Conservation (phyloP, 1,140 invertebrate genomes). For the Arion vulgaris region DNA sequence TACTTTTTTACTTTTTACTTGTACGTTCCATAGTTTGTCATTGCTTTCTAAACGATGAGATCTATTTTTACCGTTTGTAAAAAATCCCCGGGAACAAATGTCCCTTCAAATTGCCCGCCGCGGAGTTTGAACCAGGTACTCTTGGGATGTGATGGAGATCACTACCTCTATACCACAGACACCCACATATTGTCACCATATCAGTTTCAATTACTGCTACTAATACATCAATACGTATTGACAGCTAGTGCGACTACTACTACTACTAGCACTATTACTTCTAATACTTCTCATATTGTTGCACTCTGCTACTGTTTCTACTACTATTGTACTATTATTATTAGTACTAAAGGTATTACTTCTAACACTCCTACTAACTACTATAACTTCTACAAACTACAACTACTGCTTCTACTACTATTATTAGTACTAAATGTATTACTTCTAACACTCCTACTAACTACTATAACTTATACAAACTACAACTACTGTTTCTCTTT, state of each 20-base stretch:
- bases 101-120: too few species aligned
- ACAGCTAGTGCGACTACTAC: neutral
- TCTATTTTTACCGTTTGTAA: too few species aligned
- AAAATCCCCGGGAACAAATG: too few species aligned
- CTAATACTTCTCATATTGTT: neutral
- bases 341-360: neutral
- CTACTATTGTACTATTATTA: neutral
- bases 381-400: neutral
- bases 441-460: neutral
- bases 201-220: neutral
- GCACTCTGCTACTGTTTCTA: neutral
- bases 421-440: neutral
- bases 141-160: too few species aligned
- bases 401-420: neutral
- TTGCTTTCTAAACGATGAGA: too few species aligned
- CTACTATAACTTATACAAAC: too few species aligned
- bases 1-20: too few species aligned
- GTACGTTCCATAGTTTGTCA: too few species aligned
- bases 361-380: neutral
- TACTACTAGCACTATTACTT: neutral
- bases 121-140: too few species aligned
- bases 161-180: too few species aligned
- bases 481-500: too few species aligned
- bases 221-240: too few species aligned
- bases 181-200: neutral